These are phyloP conservation scores for Sceliomorpha sp. DNA, from an alignment of 2,888 invertebrate genomes.

Conservation along the genomic window DNA sequence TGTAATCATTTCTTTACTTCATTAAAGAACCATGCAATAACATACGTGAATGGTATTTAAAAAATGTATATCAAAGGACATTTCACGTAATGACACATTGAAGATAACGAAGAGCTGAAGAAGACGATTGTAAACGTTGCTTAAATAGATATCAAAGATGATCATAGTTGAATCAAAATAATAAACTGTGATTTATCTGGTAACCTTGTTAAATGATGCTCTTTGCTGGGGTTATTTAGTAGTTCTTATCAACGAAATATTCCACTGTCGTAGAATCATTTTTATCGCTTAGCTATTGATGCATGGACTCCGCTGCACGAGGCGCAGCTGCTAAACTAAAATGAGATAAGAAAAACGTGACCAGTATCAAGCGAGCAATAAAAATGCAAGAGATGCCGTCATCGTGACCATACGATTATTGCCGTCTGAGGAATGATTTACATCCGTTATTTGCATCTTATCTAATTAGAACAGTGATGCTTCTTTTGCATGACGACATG, in stretches of 20 bases:
- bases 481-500: conserved; percentile 1
- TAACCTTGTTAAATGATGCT: conserved; percentile 64
- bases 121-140: no score
- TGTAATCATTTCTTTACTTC: no score
- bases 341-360: conserved; percentile 62
- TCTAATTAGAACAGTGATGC: conserved; percentile 32
- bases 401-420: conserved; percentile 11
- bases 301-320: conserved; percentile 48
- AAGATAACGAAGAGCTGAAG: no score
- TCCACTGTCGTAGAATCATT: conserved; percentile 58
- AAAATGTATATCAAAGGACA: no score
- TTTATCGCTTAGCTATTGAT: conserved; percentile 51
- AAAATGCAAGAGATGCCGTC: conserved; percentile 25
- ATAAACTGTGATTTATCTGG: conserved; percentile 47
- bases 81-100: no score
- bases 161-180: conserved; percentile 3
- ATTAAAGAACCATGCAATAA: no score
- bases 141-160: not conserved
- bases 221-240: conserved; percentile 59
- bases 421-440: not conserved
- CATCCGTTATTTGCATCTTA: conserved; percentile 30
- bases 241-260: conserved; percentile 67
- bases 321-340: conserved; percentile 47
- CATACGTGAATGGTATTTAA: no score
- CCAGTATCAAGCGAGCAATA: conserved; percentile 17